Evolutionary conservation across 2,113 vertebrate genomes (phyloP).

Genomic region (Dryoscopus gambensis): DNA sequence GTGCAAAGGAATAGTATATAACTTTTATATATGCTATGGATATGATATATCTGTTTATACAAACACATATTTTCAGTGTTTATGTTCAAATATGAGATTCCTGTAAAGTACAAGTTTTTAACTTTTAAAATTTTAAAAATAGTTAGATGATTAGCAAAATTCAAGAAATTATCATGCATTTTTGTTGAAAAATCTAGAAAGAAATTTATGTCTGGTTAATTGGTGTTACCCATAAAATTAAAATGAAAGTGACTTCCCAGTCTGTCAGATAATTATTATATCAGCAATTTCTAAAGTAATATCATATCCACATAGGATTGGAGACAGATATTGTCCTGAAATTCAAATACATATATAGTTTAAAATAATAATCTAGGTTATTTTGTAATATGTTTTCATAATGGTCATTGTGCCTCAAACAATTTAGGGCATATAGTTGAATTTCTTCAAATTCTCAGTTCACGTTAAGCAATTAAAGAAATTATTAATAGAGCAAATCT

Average conservation of each 20-base stretch:
- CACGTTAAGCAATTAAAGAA: neutral
- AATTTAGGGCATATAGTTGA: neutral
- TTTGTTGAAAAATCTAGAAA: neutral
- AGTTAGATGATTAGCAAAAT: neutral
- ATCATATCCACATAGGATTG: neutral
- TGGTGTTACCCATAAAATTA: neutral
- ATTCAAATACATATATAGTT: neutral
- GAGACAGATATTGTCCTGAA: neutral
- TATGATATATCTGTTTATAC: neutral
- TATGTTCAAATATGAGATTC: neutral
- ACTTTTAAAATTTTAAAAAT: neutral
- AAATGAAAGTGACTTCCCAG: neutral
- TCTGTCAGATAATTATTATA: neutral
- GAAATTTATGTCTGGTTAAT: neutral
- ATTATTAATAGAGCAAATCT: neutral
- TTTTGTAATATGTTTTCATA: neutral
- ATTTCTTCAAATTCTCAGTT: neutral
- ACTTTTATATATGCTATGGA: too few species aligned
- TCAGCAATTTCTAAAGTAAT: neutral
- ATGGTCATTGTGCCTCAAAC: neutral
- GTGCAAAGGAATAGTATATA: neutral
- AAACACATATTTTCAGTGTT: neutral
- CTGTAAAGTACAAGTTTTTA: neutral
- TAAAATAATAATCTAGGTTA: neutral
- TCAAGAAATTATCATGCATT: neutral